Conservation (phyloP, 2,113 vertebrate species). For the Candoia aspera region DNA sequence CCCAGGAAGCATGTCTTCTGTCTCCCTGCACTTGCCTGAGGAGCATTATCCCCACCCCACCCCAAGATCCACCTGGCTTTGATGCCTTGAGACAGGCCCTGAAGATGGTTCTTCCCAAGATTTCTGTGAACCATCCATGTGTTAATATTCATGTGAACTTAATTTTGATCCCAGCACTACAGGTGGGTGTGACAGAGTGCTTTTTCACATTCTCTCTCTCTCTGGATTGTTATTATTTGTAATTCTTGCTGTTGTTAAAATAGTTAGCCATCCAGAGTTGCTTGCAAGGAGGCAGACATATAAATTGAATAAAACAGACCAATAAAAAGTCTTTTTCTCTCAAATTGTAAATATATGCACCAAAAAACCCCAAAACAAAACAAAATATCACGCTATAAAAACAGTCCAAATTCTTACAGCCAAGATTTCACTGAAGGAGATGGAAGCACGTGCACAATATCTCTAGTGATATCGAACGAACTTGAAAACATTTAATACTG, state of each 20-base stretch:
- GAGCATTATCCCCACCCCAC: not conserved
- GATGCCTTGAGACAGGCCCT: not conserved
- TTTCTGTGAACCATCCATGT: not conserved
- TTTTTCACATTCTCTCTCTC: not conserved
- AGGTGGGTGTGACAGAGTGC: not conserved
- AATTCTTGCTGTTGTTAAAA: not conserved
- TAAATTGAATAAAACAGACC: not conserved
- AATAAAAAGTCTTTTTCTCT: not conserved
- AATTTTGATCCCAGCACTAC: not conserved
- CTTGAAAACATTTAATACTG: not conserved
- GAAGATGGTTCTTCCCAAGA: not conserved
- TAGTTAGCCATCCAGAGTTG: not conserved
- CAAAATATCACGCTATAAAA: not conserved
- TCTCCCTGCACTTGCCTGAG: not conserved
- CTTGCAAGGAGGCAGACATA: not conserved
- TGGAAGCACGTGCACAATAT: too few species aligned
- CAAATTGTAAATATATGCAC: conserved; percentile 2
- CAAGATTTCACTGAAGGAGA: not conserved
- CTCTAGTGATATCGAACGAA: not conserved
- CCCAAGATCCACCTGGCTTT: not conserved
- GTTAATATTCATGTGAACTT: not conserved
- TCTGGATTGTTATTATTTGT: not conserved
- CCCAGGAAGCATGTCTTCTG: not conserved
- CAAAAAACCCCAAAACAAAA: not conserved
- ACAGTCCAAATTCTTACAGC: not conserved